Evolutionary conservation across 1,140 invertebrate species (phyloP), one percentile per base, ranked within the genome.

Genomic region (Trachymyrmex septentrionalis): DNA sequence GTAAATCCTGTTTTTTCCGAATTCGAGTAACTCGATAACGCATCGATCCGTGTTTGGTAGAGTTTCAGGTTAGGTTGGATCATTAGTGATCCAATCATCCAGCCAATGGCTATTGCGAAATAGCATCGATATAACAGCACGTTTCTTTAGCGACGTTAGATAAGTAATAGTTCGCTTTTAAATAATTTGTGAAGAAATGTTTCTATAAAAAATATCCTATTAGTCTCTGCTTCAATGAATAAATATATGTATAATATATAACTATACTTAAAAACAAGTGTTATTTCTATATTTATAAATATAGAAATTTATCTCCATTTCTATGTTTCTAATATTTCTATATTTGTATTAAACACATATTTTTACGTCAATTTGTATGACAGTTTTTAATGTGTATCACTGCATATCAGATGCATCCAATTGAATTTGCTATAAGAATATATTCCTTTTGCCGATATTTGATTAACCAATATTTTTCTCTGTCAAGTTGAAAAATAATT

Each of bases 61-160:
- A 38, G 38, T 10, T 44, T 44, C 38, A 69, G 63, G 48, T 80
- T 67, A 81, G 61, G 77, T 48, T 48, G 24, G 9, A 27, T 76
- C 34, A 7, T 14, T 21, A 30, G 0, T 10, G 38, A 44, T 44
- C 38, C 34, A 48, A 14, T 48, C 48, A 48, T 48, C 12, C 9
- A 10, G 12, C 38, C 38, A 44, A 50, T 16, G 16, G 48, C 48
- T 44, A 38, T 38, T 38, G 10, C 14, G 50, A 44, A 24, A 1
- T 72, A 82, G 61, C 14, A 19, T n/a, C 19, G 48, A 38, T 4
- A n/a, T 73, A 19, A 6, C 12, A 61, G 38, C 7, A 30, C 9
- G n/a, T 27, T 59, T 14, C 27, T 53, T 50, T 48, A 73, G 4
- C 21, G 9, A 61, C 38, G 4, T 10, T 19, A 63, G 24, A 27